Evolutionary conservation across 1,140 invertebrate genomes (phyloP).

Genomic region (Archivesica marissinica): DNA sequence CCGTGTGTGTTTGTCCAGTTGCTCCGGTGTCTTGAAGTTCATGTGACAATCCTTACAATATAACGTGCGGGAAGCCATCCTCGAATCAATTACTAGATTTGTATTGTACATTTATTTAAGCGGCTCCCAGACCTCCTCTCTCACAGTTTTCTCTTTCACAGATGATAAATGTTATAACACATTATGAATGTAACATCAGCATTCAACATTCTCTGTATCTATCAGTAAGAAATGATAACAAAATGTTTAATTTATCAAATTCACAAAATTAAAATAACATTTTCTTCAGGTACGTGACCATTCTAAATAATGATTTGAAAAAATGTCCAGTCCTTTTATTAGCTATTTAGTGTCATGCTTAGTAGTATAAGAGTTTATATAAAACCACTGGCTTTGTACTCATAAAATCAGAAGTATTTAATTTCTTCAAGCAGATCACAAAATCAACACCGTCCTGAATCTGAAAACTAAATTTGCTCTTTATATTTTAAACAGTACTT

Average conservation of each 20-base stretch:
- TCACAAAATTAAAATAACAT: background rate
- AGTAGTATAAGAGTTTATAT: too few species aligned
- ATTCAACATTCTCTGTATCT: background rate
- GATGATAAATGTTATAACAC: background rate
- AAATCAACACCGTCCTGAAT: background rate
- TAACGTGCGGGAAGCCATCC: constrained; percentile 36
- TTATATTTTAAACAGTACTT: background rate
- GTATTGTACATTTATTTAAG: constrained; percentile 45
- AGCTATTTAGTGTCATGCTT: too few species aligned
- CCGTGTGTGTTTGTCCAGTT: constrained; percentile 45
- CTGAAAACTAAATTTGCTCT: background rate
- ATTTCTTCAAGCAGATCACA: too few species aligned
- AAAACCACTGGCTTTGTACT: too few species aligned
- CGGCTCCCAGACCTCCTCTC: too few species aligned
- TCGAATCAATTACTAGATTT: constrained; percentile 34
- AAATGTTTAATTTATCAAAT: background rate
- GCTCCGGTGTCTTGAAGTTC: constrained; percentile 51
- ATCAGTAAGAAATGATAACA: background rate
- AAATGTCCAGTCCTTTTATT: too few species aligned
- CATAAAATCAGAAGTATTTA: too few species aligned
- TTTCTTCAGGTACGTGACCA: background rate
- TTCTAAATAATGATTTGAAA: background rate
- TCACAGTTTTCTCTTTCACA: background rate
- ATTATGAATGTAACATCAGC: background rate
- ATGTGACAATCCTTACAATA: constrained; percentile 59